Percentiles rank a stretch among this genome's conserved stretches.
Conservation (phyloP, 2,113 vertebrate species). For the Neotoma lepida region DNA sequence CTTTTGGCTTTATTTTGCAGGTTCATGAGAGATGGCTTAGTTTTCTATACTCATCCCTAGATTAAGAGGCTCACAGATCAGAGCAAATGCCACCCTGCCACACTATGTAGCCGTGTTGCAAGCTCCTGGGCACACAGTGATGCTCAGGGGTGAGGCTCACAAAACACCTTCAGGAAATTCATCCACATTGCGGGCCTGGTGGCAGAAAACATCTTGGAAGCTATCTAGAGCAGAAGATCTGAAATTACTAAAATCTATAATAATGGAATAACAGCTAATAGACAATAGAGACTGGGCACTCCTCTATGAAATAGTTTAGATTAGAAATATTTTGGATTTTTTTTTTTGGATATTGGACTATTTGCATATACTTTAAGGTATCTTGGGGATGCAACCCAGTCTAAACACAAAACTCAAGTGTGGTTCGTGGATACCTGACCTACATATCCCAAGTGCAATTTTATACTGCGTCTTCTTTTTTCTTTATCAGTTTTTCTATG, state of each 20-base stretch:
- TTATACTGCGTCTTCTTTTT: not conserved
- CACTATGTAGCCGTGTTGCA: accelerated
- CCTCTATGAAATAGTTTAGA: not conserved
- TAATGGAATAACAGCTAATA: not conserved
- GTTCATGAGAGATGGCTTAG: not conserved
- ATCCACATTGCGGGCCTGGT: not conserved
- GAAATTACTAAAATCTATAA: not conserved
- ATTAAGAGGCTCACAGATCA: not conserved
- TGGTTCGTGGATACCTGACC: not conserved
- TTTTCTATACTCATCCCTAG: not conserved
- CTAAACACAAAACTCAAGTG: not conserved
- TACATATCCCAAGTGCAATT: not conserved
- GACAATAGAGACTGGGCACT: not conserved
- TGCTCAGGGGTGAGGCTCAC: not conserved
- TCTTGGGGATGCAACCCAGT: not conserved
- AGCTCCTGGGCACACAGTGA: not conserved
- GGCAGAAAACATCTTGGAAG: not conserved
- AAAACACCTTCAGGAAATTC: not conserved
- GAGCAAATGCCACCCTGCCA: not conserved
- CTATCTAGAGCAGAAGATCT: not conserved
- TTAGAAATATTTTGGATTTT: not conserved
- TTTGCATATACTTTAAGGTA: not conserved
- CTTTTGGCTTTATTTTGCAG: not conserved
- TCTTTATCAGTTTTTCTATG: not conserved
- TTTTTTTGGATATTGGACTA: not conserved